A percentile compares a stretch with the other conserved stretches of the same genome.
phyloP scores from a whole-genome alignment of 1,140 invertebrate genomes.

The Aphelenchoides besseyi region DNA sequence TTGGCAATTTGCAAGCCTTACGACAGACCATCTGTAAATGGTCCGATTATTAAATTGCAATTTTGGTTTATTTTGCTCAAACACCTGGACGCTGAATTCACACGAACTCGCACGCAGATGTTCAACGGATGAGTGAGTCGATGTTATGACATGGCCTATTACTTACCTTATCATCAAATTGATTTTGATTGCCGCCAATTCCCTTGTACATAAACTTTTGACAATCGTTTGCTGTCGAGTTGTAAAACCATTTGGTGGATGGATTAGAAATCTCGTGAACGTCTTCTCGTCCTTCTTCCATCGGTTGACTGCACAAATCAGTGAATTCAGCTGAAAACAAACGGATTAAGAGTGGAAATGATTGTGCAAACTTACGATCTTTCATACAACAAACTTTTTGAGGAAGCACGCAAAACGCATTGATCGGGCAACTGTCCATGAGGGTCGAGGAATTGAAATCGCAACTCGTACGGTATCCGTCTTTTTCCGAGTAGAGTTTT shows the following conservation, averaged over 20 bases:
- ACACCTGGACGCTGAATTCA: background rate
- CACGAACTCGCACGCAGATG: background rate
- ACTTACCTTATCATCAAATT: background rate
- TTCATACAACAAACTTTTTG: background rate
- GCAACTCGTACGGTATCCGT: background rate
- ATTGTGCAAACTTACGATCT: background rate
- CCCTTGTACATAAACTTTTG: background rate
- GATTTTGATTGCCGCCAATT: background rate
- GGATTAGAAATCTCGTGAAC: background rate
- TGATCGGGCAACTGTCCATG: background rate
- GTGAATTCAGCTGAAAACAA: background rate
- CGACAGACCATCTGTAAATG: background rate
- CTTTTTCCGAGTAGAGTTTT: background rate
- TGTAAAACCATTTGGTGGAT: background rate
- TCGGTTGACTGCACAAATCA: background rate
- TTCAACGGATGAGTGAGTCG: background rate
- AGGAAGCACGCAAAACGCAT: background rate
- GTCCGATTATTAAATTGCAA: background rate
- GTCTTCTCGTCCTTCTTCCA: background rate
- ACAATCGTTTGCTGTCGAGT: background rate
- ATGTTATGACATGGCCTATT: background rate
- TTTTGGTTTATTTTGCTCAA: too few relatives aligned
- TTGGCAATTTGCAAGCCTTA: background rate
- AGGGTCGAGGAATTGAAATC: background rate
- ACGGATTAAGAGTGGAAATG: background rate